Conservation (phyloP, 2,113 vertebrate genomes). For the Dendropsophus ebraccatus region DNA sequence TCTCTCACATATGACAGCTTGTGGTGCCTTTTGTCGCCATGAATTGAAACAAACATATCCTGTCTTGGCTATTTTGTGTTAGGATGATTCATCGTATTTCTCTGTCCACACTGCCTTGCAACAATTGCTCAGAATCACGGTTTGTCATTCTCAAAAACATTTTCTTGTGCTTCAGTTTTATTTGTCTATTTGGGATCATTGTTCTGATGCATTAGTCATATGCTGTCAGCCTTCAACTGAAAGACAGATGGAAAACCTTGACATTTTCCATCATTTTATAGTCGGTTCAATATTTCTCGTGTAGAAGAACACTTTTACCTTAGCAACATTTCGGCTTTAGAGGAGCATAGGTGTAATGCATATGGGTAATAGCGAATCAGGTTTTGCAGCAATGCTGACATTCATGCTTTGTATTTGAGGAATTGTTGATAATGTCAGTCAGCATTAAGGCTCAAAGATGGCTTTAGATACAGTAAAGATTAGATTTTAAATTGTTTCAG, state of each 20-base stretch:
- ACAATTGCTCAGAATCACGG: neutral
- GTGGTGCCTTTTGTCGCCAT: neutral
- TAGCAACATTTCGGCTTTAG: too few relatives aligned
- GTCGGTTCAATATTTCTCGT: neutral
- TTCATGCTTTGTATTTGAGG: too few relatives aligned
- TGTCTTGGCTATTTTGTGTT: neutral
- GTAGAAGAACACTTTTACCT: neutral
- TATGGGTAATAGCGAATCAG: too few relatives aligned
- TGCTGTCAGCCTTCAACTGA: neutral
- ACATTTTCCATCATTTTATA: neutral
- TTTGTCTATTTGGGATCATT: neutral
- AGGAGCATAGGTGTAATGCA: too few relatives aligned
- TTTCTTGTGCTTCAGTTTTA: neutral
- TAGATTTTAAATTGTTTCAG: too few relatives aligned
- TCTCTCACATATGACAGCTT: neutral
- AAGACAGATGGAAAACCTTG: neutral
- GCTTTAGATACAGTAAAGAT: too few relatives aligned
- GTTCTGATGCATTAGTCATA: neutral
- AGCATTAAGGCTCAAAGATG: too few relatives aligned
- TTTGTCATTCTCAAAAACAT: neutral
- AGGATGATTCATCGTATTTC: neutral
- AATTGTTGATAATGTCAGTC: too few relatives aligned
- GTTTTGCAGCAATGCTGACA: too few relatives aligned
- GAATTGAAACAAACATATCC: neutral
- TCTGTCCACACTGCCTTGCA: neutral